A percentile compares a stretch with the other conserved stretches of the same genome.
phyloP scores from a whole-genome alignment of 2,797 vertebrate species.

The Ceryle rudis region DNA sequence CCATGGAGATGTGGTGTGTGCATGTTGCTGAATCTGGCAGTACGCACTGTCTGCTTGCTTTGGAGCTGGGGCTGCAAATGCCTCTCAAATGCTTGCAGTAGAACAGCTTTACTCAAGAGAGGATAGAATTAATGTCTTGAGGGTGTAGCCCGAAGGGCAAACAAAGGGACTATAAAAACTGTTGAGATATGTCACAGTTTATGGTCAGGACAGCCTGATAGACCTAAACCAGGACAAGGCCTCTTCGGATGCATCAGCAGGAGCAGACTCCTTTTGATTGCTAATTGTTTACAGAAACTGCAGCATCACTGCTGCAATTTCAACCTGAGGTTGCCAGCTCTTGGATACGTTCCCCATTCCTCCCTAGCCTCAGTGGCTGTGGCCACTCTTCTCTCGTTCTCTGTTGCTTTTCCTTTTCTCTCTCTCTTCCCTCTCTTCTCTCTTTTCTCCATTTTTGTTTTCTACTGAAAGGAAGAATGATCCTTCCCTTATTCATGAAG shows the following conservation, averaged over 20 bases:
- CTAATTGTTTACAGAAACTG: neutral
- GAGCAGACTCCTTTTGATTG: neutral
- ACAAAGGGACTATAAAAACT: neutral
- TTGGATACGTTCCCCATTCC: neutral
- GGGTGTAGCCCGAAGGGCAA: neutral
- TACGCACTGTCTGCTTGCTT: neutral
- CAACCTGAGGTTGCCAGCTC: neutral
- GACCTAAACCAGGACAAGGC: no score
- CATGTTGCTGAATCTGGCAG: neutral
- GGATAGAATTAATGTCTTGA: neutral
- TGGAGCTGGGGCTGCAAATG: neutral
- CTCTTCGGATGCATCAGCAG: accelerated
- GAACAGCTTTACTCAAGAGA: neutral
- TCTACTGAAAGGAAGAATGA: neutral
- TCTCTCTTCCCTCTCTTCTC: neutral
- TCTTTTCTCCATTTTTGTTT: neutral
- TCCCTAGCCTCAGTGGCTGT: neutral
- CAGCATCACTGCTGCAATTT: neutral
- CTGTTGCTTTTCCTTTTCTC: neutral
- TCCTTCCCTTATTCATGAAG: neutral
- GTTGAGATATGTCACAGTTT: no score
- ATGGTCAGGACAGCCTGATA: no score
- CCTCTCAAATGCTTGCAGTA: neutral
- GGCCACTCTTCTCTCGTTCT: neutral
- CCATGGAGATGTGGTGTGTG: neutral